These are phyloP conservation scores for Ictalurus furcatus DNA, from an alignment of 2,113 vertebrate species.

Conservation along the genomic window DNA sequence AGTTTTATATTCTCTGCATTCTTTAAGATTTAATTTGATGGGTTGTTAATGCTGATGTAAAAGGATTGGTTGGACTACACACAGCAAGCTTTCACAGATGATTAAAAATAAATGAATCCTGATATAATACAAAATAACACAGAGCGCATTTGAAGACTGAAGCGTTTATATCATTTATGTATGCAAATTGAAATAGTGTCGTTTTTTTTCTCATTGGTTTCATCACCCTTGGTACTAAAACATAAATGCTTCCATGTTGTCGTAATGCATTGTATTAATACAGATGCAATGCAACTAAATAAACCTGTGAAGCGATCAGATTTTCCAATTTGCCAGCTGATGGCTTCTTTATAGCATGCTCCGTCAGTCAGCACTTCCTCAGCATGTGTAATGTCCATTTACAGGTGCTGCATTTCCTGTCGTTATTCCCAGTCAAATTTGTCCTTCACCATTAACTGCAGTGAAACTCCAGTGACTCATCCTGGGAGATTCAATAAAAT, in stretches of 20 bases:
- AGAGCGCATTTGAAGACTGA: neutral
- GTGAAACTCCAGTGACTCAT: neutral
- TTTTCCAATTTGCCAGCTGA: constrained; percentile 8
- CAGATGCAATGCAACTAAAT: neutral
- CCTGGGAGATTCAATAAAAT: neutral
- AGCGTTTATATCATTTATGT: neutral
- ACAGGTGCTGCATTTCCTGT: neutral
- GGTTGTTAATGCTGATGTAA: neutral
- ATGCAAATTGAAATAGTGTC: neutral
- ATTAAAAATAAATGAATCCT: neutral
- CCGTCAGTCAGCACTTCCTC: neutral
- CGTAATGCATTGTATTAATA: neutral
- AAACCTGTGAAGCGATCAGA: neutral
- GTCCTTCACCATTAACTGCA: neutral
- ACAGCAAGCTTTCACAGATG: no score
- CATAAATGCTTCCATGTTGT: neutral
- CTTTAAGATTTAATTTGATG: neutral
- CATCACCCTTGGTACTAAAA: neutral
- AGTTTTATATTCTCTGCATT: neutral
- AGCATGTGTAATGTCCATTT: neutral
- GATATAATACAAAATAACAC: neutral
- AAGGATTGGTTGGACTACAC: no score
- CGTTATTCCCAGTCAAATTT: neutral
- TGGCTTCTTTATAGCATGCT: neutral
- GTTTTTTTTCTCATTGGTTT: neutral